Base-by-base conservation (phyloP, 2,888 invertebrate species). In the Thymelicus lineola region DNA sequence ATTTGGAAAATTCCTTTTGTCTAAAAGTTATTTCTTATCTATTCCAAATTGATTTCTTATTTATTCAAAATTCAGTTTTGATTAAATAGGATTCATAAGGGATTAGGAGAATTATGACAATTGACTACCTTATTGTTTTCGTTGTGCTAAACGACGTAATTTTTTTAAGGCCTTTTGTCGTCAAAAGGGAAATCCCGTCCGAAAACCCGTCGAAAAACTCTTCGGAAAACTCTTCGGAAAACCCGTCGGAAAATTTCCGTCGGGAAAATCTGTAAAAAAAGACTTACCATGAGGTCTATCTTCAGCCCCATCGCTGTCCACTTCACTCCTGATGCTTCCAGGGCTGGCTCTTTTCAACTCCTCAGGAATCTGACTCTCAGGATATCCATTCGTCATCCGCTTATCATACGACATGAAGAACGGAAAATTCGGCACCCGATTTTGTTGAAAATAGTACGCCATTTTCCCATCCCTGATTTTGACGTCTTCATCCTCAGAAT, bases 401-500 rank as follows among this genome's bases (percentile, higher is more conserved):
- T 93, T 93, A 6, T 93, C 93, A 73, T 94, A 94, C 2, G 89
- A 87, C 89, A 94, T 90, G 74, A 93, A 94, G 75, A 93, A 91
- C 50, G 94, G 93, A 71, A 94, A 93, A 83, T 91, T 93, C 53
- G 88, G 86, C 6, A 92, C 89, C 0, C 92, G 81, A 75, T 87
- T 92, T 76, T 91, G 92, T 65, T 90, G 91, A 60, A 91, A 90
- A 76, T 90, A 93, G 69, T 93, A 93, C 0, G 88, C 87, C 88
- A 93, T 87, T 74, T 91, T 89, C 66, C 84, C 86, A 70, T 89
- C 88, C 63, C 91, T 85, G 72, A 88, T 80, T 76, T 92, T 90
- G 6, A 88, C 77, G 1, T 92, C 90, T 2, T 92, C 91, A 6
- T 92, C 91, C 55, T 91, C 91, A 0, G 89, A 89, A 38, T 59